phyloP scores from a whole-genome alignment of 2,888 invertebrate species.

The Sepioteuthis lessoniana region DNA sequence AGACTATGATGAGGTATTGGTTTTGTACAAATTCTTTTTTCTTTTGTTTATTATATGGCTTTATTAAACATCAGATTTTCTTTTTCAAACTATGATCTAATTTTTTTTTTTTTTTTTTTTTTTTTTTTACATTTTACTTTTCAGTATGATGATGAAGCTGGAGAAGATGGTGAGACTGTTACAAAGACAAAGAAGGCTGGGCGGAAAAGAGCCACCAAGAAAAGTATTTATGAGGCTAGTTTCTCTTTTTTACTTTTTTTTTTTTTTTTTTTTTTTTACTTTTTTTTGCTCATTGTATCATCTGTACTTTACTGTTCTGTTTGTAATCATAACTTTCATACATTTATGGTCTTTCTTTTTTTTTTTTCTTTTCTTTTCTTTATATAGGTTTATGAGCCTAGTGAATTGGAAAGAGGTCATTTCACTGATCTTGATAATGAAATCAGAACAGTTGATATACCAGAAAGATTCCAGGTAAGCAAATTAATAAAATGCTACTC shows the following conservation, averaged over 20 bases:
- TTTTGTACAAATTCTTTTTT: background rate
- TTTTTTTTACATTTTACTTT: conserved; percentile 48
- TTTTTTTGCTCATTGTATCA: background rate
- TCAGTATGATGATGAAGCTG: conserved; percentile 62
- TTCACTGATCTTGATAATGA: conserved; percentile 95
- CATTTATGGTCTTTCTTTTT: background rate
- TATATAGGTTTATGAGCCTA: conserved; percentile 91
- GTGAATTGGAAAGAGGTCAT: conserved; percentile 95
- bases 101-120: conserved; percentile 25
- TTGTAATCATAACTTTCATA: background rate
- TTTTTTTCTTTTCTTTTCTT: conserved; percentile 24
- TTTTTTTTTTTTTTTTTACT: background rate
- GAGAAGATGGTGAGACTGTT: conserved; percentile 62
- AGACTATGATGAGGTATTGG: conserved; percentile 70
- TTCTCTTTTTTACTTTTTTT: background rate
- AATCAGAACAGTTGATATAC: conserved; percentile 78
- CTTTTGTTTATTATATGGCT: too few species aligned
- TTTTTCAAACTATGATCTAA: background rate
- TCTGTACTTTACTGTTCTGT: background rate
- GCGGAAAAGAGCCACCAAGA: conserved; percentile 66
- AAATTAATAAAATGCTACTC: background rate
- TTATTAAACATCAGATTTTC: background rate
- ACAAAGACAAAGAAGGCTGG: conserved; percentile 65
- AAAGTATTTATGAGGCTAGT: conserved; percentile 74
- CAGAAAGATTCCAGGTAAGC: conserved; percentile 77